A percentile compares a stretch with the other conserved stretches of the same genome.
Conservation (phyloP, 1,140 invertebrate species). For the Dendroctonus ponderosae region DNA sequence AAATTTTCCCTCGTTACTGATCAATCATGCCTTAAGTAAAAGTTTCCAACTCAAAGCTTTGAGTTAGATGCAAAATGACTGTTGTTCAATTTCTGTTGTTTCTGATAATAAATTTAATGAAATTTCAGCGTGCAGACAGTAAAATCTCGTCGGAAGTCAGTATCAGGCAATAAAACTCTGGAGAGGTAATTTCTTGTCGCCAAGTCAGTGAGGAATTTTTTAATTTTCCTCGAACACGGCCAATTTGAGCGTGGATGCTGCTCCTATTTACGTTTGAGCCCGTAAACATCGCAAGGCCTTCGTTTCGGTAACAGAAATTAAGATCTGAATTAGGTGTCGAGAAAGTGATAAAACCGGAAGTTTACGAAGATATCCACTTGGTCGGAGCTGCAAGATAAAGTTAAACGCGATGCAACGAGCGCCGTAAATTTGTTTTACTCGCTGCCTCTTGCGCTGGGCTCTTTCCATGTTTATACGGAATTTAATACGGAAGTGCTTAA, state of each 20-base stretch:
- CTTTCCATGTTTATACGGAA: conserved; percentile 12
- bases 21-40: too few relatives aligned
- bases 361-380: conserved; percentile 26
- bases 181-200: too few relatives aligned
- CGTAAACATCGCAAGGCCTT: conserved; percentile 22
- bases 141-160: too few relatives aligned
- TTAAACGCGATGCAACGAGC: conserved; percentile 9
- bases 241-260: conserved; percentile 3
- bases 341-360: conserved; percentile 27
- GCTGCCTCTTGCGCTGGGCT: background rate
- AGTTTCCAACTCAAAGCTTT: too few relatives aligned
- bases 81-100: too few relatives aligned
- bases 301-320: conserved; percentile 29
- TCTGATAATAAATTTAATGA: too few relatives aligned
- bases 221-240: conserved; percentile 16
- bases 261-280: conserved; percentile 26
- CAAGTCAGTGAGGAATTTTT: conserved; percentile 3
- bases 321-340: conserved; percentile 32
- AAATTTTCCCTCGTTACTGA: too few relatives aligned
- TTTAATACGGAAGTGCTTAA: conserved; percentile 12
- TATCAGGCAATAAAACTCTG: too few relatives aligned
- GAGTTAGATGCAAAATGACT: too few relatives aligned
- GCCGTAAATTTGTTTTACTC: conserved; percentile 24
- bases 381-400: conserved; percentile 17
- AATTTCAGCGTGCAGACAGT: too few relatives aligned